Evolutionary conservation across 1,140 invertebrate genomes (phyloP).

Genomic region (Orchesella cincta): DNA sequence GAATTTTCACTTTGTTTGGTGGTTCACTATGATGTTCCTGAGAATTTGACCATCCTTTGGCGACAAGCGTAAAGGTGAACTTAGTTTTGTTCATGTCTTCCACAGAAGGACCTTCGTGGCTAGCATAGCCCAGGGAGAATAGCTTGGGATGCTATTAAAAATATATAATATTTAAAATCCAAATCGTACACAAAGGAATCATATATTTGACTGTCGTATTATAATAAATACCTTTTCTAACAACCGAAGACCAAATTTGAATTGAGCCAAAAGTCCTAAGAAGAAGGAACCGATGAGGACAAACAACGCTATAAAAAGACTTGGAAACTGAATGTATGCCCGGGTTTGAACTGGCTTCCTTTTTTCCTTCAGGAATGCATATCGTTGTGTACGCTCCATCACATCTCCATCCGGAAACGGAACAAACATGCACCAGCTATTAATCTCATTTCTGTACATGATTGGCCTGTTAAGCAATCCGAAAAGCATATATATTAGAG

Average conservation of each 20-base stretch:
- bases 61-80: constrained; percentile 71
- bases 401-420: constrained; percentile 77
- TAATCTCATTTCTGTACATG: constrained; percentile 64
- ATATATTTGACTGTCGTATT: neutral
- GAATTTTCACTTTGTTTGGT: constrained; percentile 69
- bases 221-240: constrained; percentile 69
- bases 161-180: constrained; percentile 26
- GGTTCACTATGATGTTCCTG: constrained; percentile 61
- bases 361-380: constrained; percentile 67
- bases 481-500: neutral
- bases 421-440: constrained; percentile 74
- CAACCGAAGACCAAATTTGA: constrained; percentile 64
- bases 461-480: constrained; percentile 60
- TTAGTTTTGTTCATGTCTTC: constrained; percentile 64
- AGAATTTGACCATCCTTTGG: constrained; percentile 70
- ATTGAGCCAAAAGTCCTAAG: constrained; percentile 68
- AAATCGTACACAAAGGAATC: neutral
- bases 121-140: constrained; percentile 70
- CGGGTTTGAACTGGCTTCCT: constrained; percentile 70
- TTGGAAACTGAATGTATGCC: constrained; percentile 60
- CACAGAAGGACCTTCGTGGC: constrained; percentile 67
- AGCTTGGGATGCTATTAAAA: constrained; percentile 66
- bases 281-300: constrained; percentile 63
- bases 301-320: constrained; percentile 57
- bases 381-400: constrained; percentile 72